Conservation (phyloP, 2,113 vertebrate genomes). For the Sinocyclocheilus maitianheensis region DNA sequence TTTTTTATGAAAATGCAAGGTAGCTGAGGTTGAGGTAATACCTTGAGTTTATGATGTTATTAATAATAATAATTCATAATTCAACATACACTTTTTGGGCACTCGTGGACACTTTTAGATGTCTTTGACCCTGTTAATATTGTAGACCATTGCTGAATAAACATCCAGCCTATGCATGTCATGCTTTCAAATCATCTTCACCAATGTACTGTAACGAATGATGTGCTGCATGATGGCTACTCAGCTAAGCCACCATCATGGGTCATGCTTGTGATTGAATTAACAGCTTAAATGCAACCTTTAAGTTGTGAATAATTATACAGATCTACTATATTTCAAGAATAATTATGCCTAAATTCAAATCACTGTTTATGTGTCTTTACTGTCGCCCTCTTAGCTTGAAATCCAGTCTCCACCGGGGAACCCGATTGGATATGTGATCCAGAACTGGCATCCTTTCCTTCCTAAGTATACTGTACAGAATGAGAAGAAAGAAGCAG, state of each 20-base stretch:
- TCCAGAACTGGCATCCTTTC: slow-evolving; percentile 80
- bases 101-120: too few relatives aligned
- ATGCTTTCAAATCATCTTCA: neutral
- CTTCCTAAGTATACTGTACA: slow-evolving; percentile 82
- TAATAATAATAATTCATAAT: neutral
- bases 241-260: neutral
- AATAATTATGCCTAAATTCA: neutral
- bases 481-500: slow-evolving; percentile 70
- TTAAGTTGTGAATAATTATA: neutral
- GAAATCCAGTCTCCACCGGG: slow-evolving; percentile 84
- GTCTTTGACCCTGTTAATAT: too few relatives aligned
- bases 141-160: neutral
- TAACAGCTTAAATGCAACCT: neutral
- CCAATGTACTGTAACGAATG: neutral
- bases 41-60: neutral
- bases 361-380: neutral
- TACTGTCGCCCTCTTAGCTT: slow-evolving; percentile 66
- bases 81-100: neutral
- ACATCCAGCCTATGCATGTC: neutral
- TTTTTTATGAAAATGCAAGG: too few relatives aligned
- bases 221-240: neutral
- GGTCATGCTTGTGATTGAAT: neutral
- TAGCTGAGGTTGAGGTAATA: too few relatives aligned
- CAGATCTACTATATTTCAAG: neutral
- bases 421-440: slow-evolving; percentile 76